Evolutionary conservation across 2,888 invertebrate species (phyloP).

Genomic region (Eudemis profundana): DNA sequence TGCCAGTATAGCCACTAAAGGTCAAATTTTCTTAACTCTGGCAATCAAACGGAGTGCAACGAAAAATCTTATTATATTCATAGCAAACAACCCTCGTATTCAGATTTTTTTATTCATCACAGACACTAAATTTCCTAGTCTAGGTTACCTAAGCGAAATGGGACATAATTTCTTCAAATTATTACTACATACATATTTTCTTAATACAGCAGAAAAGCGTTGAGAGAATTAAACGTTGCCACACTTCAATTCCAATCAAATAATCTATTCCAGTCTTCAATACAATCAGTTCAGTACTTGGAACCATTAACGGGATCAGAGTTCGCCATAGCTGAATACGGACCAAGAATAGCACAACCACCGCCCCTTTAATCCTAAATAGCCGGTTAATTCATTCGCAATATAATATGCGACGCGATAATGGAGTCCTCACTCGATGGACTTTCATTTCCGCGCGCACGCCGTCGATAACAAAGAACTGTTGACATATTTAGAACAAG

Average conservation of each 20-base stretch:
- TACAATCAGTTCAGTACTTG: neutral
- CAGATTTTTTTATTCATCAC: too few species aligned
- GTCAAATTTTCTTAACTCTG: neutral
- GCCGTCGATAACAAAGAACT: constrained; percentile 83
- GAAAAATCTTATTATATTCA: neutral
- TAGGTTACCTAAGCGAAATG: too few species aligned
- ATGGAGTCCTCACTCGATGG: constrained; percentile 76
- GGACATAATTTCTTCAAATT: too few species aligned
- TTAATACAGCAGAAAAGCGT: too few species aligned
- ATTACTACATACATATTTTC: too few species aligned
- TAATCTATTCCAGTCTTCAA: neutral
- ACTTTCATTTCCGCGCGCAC: constrained; percentile 83
- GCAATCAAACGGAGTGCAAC: neutral
- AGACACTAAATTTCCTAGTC: too few species aligned
- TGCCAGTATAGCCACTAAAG: neutral
- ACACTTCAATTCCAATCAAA: neutral
- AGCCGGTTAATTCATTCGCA: constrained; percentile 59
- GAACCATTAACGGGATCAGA: neutral
- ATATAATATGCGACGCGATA: constrained; percentile 78
- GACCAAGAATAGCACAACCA: neutral
- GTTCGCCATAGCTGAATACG: neutral
- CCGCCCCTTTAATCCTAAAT: constrained; percentile 27
- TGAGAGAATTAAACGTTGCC: too few species aligned
- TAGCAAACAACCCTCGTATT: too few species aligned
- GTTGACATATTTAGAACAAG: constrained; percentile 85